Conservation (phyloP, 1,140 invertebrate species). For the Achroia grisella region DNA sequence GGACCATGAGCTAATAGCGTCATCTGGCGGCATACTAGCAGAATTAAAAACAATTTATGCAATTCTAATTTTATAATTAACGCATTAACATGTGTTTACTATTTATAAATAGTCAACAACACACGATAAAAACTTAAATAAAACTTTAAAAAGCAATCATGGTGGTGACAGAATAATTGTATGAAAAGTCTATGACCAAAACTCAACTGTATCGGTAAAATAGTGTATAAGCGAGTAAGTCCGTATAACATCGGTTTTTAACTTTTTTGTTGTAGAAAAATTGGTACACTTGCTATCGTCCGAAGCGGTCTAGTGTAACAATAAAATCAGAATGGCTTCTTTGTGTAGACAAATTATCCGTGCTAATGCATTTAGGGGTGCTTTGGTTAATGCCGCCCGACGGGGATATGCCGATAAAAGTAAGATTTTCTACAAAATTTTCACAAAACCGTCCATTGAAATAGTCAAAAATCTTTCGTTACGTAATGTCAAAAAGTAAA, state of each 20-base stretch:
- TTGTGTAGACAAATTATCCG: slow-evolving; percentile 70
- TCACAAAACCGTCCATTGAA: slow-evolving; percentile 9
- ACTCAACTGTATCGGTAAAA: too few relatives aligned
- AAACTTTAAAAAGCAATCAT: too few relatives aligned
- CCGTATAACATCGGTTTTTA: slow-evolving; percentile 4
- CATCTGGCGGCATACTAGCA: too few relatives aligned
- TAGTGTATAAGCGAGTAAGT: too few relatives aligned
- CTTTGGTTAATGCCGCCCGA: slow-evolving; percentile 46
- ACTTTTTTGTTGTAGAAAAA: slow-evolving; percentile 4
- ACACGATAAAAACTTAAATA: too few relatives aligned
- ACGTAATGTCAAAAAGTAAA: slow-evolving; percentile 66
- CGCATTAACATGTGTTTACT: too few relatives aligned
- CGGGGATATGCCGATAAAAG: slow-evolving; percentile 68
- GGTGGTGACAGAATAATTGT: too few relatives aligned
- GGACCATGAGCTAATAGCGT: too few relatives aligned
- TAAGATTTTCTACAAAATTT: slow-evolving; percentile 39
- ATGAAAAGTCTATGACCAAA: too few relatives aligned
- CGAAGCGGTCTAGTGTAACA: slow-evolving; percentile 63
- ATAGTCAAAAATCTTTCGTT: slow-evolving; percentile 63
- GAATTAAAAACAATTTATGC: too few relatives aligned
- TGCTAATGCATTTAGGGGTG: slow-evolving; percentile 59
- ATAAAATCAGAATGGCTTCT: slow-evolving; percentile 60
- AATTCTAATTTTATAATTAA: too few relatives aligned
- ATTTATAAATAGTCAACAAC: too few relatives aligned
- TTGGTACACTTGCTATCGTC: slow-evolving; percentile 55